phyloP scores from a whole-genome alignment of 2,888 invertebrate species.

The Trachelus tabidus region DNA sequence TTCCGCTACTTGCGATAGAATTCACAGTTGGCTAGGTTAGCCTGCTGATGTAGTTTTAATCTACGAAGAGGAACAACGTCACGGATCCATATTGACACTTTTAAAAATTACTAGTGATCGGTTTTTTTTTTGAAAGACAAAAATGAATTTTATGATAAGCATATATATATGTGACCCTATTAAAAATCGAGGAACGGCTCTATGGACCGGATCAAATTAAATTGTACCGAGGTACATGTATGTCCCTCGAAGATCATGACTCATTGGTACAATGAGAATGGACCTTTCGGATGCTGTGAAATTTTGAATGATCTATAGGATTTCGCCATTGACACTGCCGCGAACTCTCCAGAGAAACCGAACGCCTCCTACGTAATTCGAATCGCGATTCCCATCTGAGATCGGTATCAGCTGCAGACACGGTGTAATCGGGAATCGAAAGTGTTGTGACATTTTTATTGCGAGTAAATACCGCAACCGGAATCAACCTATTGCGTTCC shows the following conservation, averaged over 20 bases:
- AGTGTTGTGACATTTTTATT: neutral
- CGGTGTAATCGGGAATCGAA: neutral
- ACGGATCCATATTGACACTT: neutral
- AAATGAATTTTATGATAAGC: neutral
- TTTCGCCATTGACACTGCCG: neutral
- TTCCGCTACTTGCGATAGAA: conserved; percentile 3
- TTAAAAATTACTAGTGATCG: neutral
- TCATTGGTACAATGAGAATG: neutral
- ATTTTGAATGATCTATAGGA: neutral
- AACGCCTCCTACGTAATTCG: neutral
- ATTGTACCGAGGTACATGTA: neutral
- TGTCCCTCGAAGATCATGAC: neutral
- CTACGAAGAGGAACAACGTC: neutral
- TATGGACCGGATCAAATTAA: neutral
- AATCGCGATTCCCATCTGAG: neutral
- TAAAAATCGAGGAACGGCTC: neutral
- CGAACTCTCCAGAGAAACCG: neutral
- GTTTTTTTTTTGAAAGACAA: neutral
- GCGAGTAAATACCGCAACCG: neutral
- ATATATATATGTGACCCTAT: neutral
- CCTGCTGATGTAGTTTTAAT: neutral
- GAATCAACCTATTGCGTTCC: neutral
- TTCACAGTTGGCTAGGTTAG: conserved; percentile 3
- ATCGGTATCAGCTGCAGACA: neutral
- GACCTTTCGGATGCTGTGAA: neutral